Conservation (phyloP, 2,888 invertebrate species). For the Eurois occulta region DNA sequence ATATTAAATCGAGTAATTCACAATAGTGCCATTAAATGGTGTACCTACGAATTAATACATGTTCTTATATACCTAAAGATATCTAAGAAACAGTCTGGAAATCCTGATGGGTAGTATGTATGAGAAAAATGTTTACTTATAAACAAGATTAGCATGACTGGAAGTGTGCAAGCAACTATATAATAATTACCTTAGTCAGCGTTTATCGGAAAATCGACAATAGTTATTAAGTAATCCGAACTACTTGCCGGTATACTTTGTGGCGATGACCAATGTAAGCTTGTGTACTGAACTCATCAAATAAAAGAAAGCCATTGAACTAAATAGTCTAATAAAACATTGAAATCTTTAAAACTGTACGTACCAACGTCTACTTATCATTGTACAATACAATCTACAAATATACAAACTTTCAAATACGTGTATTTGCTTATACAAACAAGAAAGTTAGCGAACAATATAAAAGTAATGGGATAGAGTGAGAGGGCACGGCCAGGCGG, state of each 20-base stretch:
- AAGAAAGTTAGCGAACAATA: constrained; percentile 91
- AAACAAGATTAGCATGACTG: constrained; percentile 1
- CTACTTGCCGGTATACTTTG: background rate
- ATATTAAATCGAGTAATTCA: background rate
- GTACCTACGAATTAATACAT: background rate
- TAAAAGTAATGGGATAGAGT: constrained; percentile 90
- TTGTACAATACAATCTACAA: constrained; percentile 88
- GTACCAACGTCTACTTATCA: constrained; percentile 79
- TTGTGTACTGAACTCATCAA: constrained; percentile 27
- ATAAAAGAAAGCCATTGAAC: constrained; percentile 40
- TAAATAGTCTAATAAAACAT: constrained; percentile 66
- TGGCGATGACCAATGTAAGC: constrained; percentile 10
- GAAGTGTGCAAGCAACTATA: background rate
- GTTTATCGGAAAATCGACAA: background rate
- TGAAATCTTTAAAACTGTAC: constrained; percentile 72
- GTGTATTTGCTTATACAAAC: constrained; percentile 91
- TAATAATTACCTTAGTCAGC: constrained; percentile 2
- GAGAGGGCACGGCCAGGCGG: constrained; percentile 73
- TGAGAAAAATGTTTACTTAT: constrained; percentile 13
- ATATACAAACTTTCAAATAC: constrained; percentile 90
- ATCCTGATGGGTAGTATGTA: background rate
- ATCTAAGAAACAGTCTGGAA: background rate
- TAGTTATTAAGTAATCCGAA: background rate
- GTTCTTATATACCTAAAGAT: background rate
- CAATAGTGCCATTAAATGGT: background rate